Evolutionary conservation across 2,888 invertebrate genomes (phyloP).

Genomic region (Lamproptera curius): DNA sequence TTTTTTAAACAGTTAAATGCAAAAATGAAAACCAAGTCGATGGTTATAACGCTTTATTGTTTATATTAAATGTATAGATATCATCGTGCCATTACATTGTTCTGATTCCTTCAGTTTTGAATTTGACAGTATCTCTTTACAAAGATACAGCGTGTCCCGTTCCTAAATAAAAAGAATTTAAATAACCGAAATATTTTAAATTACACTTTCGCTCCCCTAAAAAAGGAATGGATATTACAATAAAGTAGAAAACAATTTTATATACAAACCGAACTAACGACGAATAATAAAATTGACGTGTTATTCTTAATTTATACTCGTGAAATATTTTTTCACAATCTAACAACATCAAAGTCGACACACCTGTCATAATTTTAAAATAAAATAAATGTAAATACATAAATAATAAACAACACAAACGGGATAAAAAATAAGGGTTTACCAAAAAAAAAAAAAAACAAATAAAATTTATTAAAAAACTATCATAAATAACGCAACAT

Average conservation of each 20-base stretch:
- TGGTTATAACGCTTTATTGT: slow-evolving; percentile 57
- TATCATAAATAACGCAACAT: slow-evolving; percentile 51
- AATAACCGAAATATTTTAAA: no score
- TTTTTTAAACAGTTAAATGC: slow-evolving; percentile 19
- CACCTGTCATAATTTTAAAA: no score
- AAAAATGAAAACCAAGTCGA: slow-evolving; percentile 28
- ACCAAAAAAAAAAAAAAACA: no score
- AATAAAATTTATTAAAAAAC: slow-evolving; percentile 55
- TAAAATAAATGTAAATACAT: slow-evolving; percentile 11
- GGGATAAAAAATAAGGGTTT: slow-evolving; percentile 34
- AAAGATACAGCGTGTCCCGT: slow-evolving; percentile 17
- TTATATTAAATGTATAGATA: slow-evolving; percentile 57
- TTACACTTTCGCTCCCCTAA: no score
- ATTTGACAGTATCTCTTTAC: slow-evolving; percentile 45
- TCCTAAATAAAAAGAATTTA: not conserved
- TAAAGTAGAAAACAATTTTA: no score
- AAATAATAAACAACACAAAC: slow-evolving; percentile 20
- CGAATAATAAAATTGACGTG: no score
- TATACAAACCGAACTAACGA: no score
- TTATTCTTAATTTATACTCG: no score
- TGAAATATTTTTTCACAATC: no score
- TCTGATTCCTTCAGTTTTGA: slow-evolving; percentile 40
- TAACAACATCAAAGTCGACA: no score
- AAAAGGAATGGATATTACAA: no score
- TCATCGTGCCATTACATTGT: slow-evolving; percentile 57